Evolutionary conservation across 2,113 vertebrate genomes (phyloP).

Genomic region (Coptodon rendalli): DNA sequence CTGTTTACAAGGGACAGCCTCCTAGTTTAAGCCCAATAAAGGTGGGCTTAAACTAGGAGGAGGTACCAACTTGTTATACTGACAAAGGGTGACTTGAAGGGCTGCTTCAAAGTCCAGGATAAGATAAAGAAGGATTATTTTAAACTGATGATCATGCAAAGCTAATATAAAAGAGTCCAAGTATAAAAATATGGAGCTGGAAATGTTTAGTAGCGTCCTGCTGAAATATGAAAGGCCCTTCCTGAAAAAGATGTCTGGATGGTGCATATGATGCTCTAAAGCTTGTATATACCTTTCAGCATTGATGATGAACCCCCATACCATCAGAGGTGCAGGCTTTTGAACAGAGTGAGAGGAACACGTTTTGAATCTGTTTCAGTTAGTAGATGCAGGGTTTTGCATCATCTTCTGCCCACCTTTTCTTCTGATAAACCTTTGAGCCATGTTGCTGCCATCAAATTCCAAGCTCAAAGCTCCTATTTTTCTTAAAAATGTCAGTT

Average conservation of each 20-base stretch:
- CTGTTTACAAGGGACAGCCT: background rate
- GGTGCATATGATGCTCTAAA: background rate
- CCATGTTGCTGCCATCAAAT: background rate
- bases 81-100: background rate
- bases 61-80: background rate
- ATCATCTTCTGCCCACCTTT: background rate
- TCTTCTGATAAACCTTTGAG: background rate
- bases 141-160: background rate
- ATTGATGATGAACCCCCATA: background rate
- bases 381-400: background rate
- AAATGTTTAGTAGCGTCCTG: background rate
- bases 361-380: fast-evolving
- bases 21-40: background rate
- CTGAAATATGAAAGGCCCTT: background rate
- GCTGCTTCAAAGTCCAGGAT: background rate
- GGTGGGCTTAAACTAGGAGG: background rate
- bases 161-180: background rate
- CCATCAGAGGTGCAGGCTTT: background rate
- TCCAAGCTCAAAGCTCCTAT: background rate
- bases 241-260: background rate
- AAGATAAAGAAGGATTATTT: background rate
- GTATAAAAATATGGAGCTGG: background rate
- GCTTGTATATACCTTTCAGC: background rate
- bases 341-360: background rate
- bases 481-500: background rate